Evolutionary conservation across 1,140 invertebrate genomes (phyloP).

Genomic region (Drusus annulatus): DNA sequence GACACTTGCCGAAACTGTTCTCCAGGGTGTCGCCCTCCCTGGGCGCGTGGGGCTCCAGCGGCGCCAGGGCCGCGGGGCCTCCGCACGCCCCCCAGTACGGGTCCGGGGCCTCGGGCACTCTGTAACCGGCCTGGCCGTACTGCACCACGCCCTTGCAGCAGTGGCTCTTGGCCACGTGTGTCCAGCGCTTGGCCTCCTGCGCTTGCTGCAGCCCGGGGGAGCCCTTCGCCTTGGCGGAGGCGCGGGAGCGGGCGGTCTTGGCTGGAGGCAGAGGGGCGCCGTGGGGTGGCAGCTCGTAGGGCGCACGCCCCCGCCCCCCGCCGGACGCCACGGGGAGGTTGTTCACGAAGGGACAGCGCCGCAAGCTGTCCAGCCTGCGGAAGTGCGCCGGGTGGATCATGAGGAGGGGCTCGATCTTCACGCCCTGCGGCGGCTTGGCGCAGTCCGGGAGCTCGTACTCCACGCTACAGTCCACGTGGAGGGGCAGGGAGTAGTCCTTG

Average conservation of each 20-base stretch:
- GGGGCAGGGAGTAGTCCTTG: constrained; percentile 84
- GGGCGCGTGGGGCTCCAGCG: constrained; percentile 46
- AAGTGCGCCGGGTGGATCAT: constrained; percentile 92
- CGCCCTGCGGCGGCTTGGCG: constrained; percentile 84
- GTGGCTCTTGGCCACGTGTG: constrained; percentile 9
- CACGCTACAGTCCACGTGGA: constrained; percentile 88
- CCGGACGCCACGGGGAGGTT: constrained; percentile 55
- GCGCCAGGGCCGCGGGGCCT: background rate
- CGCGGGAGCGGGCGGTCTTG: background rate
- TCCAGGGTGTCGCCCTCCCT: constrained; percentile 56
- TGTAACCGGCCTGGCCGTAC: constrained; percentile 24
- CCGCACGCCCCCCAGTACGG: constrained; percentile 40
- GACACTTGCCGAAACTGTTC: constrained; percentile 51
- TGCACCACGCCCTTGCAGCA: constrained; percentile 45
- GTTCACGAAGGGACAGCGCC: constrained; percentile 78
- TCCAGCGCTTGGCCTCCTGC: constrained; percentile 13
- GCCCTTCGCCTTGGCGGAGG: background rate
- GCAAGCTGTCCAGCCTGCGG: constrained; percentile 82
- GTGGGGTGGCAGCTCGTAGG: constrained; percentile 47
- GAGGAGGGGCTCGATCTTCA: constrained; percentile 81
- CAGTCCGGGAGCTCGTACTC: constrained; percentile 88
- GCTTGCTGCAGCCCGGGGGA: background rate
- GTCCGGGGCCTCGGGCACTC: constrained; percentile 22
- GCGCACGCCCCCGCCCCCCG: constrained; percentile 12
- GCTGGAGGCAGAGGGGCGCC: constrained; percentile 5